Percentiles rank a stretch among this genome's conserved stretches.
Evolutionary conservation across 1,140 invertebrate species (phyloP).

Genomic region (Tachypleus tridentatus): DNA sequence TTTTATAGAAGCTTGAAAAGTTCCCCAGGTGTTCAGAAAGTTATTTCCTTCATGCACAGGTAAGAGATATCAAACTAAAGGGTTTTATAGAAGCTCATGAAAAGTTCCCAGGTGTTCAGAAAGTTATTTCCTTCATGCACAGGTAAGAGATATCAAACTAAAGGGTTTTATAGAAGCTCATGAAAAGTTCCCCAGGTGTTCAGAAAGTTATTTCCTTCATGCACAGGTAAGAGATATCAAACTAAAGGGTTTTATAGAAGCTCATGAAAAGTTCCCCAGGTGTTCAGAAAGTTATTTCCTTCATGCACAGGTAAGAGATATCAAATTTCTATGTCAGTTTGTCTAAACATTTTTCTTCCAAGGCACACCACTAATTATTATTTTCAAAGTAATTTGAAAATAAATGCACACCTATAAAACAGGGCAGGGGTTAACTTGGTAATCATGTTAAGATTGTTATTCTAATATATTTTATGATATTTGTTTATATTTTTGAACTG

Average conservation of each 20-base stretch:
- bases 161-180: conserved; percentile 57
- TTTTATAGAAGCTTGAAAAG: conserved; percentile 59
- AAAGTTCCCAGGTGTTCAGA: conserved; percentile 74
- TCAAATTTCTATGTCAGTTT: too few species aligned
- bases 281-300: conserved; percentile 68
- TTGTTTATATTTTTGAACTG: too few species aligned
- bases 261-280: conserved; percentile 63
- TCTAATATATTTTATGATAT: too few species aligned
- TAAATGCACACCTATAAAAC: too few species aligned
- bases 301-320: conserved; percentile 35
- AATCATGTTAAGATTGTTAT: too few species aligned
- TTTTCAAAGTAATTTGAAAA: too few species aligned
- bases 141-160: conserved; percentile 34
- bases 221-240: conserved; percentile 39
- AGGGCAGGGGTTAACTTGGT: too few species aligned
- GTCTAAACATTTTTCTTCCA: too few species aligned
- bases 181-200: conserved; percentile 63
- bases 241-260: conserved; percentile 50
- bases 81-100: conserved; percentile 61
- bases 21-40: conserved; percentile 75
- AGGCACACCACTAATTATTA: too few species aligned
- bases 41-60: conserved; percentile 48
- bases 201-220: conserved; percentile 61
- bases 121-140: conserved; percentile 51
- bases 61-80: conserved; percentile 26